Conservation (phyloP, 2,888 invertebrate genomes). For the Agonopterix subpropinquella region DNA sequence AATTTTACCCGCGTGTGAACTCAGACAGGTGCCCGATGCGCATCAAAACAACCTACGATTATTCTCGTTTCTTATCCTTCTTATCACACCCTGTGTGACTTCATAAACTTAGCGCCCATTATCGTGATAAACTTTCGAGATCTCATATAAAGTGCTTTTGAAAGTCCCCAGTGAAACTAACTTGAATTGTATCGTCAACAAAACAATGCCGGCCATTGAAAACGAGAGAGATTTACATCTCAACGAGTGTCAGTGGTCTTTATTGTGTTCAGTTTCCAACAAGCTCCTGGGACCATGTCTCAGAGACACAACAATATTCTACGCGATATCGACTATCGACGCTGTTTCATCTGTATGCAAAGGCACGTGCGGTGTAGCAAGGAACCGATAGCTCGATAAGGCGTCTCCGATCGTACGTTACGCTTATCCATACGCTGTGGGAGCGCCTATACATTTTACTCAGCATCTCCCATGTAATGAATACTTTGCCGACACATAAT, state of each 20-base stretch:
- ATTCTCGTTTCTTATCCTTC: not conserved
- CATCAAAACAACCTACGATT: not conserved
- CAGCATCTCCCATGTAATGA: conserved; percentile 53
- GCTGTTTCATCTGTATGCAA: conserved; percentile 46
- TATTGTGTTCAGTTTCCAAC: conserved; percentile 36
- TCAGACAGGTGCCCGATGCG: not conserved
- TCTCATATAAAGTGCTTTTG: conserved; percentile 28
- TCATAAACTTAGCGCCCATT: conserved; percentile 1
- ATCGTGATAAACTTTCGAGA: conserved; percentile 22
- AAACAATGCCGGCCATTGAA: conserved; percentile 50
- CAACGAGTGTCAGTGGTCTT: conserved; percentile 39
- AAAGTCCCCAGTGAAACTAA: conserved; percentile 40
- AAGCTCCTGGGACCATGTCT: conserved; percentile 32
- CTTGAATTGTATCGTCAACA: conserved; percentile 46
- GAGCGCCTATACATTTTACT: conserved; percentile 47
- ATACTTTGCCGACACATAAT: conserved; percentile 53
- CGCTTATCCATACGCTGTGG: conserved; percentile 46
- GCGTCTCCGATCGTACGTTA: conserved; percentile 52
- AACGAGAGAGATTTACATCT: conserved; percentile 55
- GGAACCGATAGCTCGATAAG: conserved; percentile 54
- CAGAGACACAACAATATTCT: conserved; percentile 43
- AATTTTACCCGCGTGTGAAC: not conserved
- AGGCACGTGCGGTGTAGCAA: conserved; percentile 54
- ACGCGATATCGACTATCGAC: conserved; percentile 46
- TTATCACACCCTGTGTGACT: not conserved